Conservation (phyloP, 2,797 vertebrate species). For the Eulemur albifrons region DNA sequence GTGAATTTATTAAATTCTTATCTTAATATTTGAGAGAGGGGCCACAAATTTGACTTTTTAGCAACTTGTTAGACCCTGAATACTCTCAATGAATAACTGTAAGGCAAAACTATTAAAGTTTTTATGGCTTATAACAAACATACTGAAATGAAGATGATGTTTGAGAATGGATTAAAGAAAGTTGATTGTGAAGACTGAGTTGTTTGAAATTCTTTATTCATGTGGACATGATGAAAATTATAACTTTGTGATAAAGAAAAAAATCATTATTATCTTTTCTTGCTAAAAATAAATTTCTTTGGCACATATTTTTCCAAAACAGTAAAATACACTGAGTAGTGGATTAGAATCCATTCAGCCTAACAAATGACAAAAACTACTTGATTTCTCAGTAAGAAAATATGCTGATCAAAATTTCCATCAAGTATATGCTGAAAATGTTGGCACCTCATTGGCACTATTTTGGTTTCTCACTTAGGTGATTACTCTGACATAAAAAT, state of each 20-base stretch:
- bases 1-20: constrained; percentile 54
- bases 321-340: neutral
- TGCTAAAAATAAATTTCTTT: neutral
- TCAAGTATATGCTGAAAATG: neutral
- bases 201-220: constrained; percentile 48
- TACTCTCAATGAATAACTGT: neutral
- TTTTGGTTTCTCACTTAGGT: neutral
- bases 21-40: constrained; percentile 42
- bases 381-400: constrained; percentile 38
- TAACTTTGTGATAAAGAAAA: constrained; percentile 5
- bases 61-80: neutral
- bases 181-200: constrained; percentile 18
- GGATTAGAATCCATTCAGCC: neutral
- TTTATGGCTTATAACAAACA: constrained; percentile 12
- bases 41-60: constrained; percentile 30
- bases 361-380: neutral
- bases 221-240: constrained; percentile 45
- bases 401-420: neutral
- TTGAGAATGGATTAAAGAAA: constrained; percentile 45
- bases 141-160: neutral
- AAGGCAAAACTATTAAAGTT: constrained; percentile 36
- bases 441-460: neutral
- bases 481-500: neutral
- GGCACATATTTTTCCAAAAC: neutral
- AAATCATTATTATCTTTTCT: neutral